Evolutionary conservation across 2,113 vertebrate genomes (phyloP).

Genomic region (Microcebus griseorufus): DNA sequence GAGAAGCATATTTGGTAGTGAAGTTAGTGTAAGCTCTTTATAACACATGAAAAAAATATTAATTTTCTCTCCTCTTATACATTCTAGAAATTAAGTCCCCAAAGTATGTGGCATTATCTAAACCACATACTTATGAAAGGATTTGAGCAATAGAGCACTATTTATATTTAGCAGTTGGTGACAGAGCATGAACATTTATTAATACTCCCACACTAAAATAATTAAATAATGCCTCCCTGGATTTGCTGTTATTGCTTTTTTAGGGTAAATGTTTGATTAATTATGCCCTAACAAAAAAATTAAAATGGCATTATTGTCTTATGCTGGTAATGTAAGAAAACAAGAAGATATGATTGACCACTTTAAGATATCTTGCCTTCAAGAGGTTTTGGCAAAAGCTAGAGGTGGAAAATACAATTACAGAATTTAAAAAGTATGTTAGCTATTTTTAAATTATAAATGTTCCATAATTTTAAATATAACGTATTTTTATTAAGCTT

Average conservation of each 20-base stretch:
- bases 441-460: conserved; percentile 29
- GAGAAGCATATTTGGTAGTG: not conserved
- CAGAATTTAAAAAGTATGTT: not conserved
- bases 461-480: not conserved
- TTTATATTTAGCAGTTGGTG: conserved; percentile 81
- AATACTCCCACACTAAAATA: conserved; percentile 80
- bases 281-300: conserved; percentile 81
- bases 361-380: conserved; percentile 58
- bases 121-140: conserved; percentile 35
- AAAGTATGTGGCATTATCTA: conserved; percentile 40
- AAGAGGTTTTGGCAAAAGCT: not conserved
- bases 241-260: conserved; percentile 80
- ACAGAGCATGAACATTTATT: conserved; percentile 79
- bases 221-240: conserved; percentile 79
- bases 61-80: not conserved
- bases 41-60: not conserved
- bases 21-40: not conserved
- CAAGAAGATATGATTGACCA: conserved; percentile 49
- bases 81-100: not conserved
- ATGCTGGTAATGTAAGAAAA: conserved; percentile 67
- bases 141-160: conserved; percentile 47
- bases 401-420: conserved; percentile 21
- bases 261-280: conserved; percentile 78
- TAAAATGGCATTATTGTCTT: conserved; percentile 75
- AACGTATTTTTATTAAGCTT: conserved; percentile 10